phyloP scores from a whole-genome alignment of 1,140 invertebrate species.

The Anastrepha ludens region DNA sequence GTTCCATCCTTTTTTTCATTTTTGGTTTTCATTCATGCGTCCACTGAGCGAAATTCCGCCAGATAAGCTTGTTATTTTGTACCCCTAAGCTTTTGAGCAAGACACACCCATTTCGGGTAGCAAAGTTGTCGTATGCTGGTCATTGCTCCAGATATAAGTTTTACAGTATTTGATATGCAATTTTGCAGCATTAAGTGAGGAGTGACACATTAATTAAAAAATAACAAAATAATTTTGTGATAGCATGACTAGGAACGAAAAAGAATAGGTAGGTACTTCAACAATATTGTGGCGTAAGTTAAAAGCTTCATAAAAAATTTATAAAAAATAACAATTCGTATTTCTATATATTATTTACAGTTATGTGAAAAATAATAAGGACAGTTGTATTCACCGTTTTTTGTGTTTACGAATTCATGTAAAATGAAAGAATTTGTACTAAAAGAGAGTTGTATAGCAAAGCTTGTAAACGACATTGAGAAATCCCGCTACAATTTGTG shows the following conservation, averaged over 20 bases:
- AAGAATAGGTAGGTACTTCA: neutral
- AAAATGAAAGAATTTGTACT: too few relatives aligned
- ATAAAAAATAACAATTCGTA: too few relatives aligned
- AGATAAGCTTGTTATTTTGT: constrained; percentile 37
- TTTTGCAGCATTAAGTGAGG: constrained; percentile 5
- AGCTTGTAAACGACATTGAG: too few relatives aligned
- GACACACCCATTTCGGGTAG: neutral
- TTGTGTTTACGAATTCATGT: too few relatives aligned
- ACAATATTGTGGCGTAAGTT: too few relatives aligned
- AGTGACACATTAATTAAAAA: constrained; percentile 11
- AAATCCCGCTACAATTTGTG: too few relatives aligned
- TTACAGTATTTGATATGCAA: neutral
- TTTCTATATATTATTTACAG: too few relatives aligned
- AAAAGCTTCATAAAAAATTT: too few relatives aligned
- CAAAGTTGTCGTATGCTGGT: neutral
- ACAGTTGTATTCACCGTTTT: too few relatives aligned
- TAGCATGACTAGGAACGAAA: neutral
- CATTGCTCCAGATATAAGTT: constrained; percentile 37
- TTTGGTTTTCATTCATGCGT: neutral
- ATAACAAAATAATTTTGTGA: constrained; percentile 1
- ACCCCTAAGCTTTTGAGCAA: neutral
- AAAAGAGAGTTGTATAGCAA: too few relatives aligned
- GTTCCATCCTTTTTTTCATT: neutral
- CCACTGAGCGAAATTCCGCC: neutral
- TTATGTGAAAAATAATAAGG: too few relatives aligned